Evolutionary conservation across 2,113 vertebrate species (phyloP), one percentile per base, ranked within the genome.

Genomic region (Talpa occidentalis): DNA sequence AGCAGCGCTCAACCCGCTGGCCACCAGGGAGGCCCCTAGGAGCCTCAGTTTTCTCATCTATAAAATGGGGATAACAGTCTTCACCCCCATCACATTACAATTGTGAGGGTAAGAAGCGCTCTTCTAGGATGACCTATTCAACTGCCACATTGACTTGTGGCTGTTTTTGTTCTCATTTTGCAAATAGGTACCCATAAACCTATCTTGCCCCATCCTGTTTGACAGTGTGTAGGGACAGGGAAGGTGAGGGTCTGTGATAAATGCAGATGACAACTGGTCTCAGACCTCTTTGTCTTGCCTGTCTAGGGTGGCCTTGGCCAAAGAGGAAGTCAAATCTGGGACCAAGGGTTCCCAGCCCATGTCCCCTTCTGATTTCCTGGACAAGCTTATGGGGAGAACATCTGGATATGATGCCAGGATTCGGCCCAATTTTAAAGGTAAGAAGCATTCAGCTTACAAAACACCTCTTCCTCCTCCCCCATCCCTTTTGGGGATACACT

Each of bases 401-500:
- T 99, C 99, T 37, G 99, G 99, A 67, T 99, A 99, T 4, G 99
- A 99, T 3, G 99, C 99, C 90, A 99, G 99, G 92, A 99, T 99
- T 96, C 98, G 99, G 90, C 99, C 99, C 97, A 99, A 99, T 98
- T 99, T 99, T 98, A 99, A 99, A 99, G 99, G 99, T 99, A 98
- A 98, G 42, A 88, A 95, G 24, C 10, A 77, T 37, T 67, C 11
- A 86, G 54, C 82, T 37, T 86, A 88, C 8, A 78, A 76, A 90
- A 81, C 40, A 37, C 1, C 26, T 7, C 5, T 19, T 9, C 24
- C 40, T 28, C 69, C 47, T 11, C 60, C 28, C 10, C n/a, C 56
- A 59, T 3, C 70, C 32, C 14, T 69, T 77, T 73, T 73, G 35
- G 64, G 26, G 79, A 47, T 40, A 62, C 5, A 74, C 42, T 88